Base-by-base conservation (phyloP, 2,797 vertebrate genomes). In the Cottoperca gobio region DNA sequence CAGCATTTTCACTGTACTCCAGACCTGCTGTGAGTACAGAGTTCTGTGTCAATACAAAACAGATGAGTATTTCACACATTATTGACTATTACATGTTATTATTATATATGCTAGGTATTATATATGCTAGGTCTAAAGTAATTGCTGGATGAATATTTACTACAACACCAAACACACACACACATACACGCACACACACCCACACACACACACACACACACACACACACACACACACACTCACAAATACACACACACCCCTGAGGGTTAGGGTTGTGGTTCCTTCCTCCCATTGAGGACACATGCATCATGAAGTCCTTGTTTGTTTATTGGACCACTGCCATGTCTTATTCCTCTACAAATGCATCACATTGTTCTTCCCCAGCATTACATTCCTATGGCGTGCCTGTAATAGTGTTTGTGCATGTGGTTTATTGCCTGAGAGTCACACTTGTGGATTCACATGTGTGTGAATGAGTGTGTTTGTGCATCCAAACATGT, bases 251-350 rank as follows among this genome's bases (percentile, higher is more conserved):
- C 26, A 55, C 31, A 63, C 42, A 62, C 35, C 50, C 59, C 70
- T 57, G 19, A 65, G 85, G 73, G 70, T 77, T 59, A 80, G 87
- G 84, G 79, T 63, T 83, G 83, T 78, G 81, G 84, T 88, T 81
- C 77, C 82, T 91, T 87, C 85, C 87, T 91, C 81, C 84, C 81
- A 83, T 86, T 86, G 79, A 91, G 81, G 87, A 91, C 75, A 62
- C 72, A 79, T 81, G 70, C 66, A 82, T 78, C 91, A 94, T 93
- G 92, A 94, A 93, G 90, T 91, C 39, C 53, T 59, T 91, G 88
- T 91, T 94, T 93, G 88, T 87, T 88, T 89, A 81, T 53, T 89
- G 88, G 89, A 88, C 55, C 24, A 0, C 58, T 77, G 91, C 90
- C 89, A 86, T 3, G 7, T 52, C 85, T 78, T 74, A 78, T 85